Percentiles rank a stretch among this genome's conserved stretches.
These are phyloP conservation scores for Camponotus pennsylvanicus DNA, from an alignment of 1,140 invertebrate species.

Conservation along the genomic window DNA sequence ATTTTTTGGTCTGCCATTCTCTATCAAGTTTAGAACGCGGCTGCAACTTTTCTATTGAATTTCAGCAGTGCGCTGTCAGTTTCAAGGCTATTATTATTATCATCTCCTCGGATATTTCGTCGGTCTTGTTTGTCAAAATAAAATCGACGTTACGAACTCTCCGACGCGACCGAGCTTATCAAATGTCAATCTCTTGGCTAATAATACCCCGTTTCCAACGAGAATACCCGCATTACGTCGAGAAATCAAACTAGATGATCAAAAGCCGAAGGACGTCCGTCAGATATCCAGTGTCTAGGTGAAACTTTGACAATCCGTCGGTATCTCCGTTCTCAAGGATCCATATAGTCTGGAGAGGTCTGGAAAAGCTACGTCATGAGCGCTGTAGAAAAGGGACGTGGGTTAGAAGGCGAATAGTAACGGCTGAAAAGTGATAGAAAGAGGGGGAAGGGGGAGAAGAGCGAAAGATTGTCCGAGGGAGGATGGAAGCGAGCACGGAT, in stretches of 20 bases:
- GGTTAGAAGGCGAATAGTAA: conserved; percentile 36
- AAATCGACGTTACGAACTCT: conserved; percentile 24
- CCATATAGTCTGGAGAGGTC: conserved; percentile 44
- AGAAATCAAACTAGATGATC: conserved; percentile 25
- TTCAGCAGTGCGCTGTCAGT: conserved; percentile 42
- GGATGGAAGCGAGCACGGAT: conserved; percentile 66
- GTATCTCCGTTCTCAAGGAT: conserved; percentile 30
- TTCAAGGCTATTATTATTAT: conserved; percentile 42
- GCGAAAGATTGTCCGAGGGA: conserved; percentile 59
- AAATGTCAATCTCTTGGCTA: background rate
- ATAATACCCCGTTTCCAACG: background rate
- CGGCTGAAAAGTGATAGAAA: background rate
- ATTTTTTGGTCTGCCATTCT: conserved; percentile 48
- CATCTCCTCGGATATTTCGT: conserved; percentile 42
- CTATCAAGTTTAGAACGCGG: conserved; percentile 45
- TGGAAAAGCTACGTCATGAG: conserved; percentile 12
- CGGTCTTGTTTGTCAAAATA: background rate
- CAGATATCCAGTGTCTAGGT: conserved; percentile 19
- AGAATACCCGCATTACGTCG: background rate
- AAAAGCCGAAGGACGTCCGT: background rate
- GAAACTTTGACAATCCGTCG: conserved; percentile 63
- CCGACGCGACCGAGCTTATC: conserved; percentile 17
- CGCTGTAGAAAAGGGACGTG: conserved; percentile 1
- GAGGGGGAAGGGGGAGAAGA: background rate
- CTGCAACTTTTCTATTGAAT: conserved; percentile 57